Percentiles rank a stretch among this genome's conserved stretches.
Conservation (phyloP, 2,888 invertebrate species). For the Chaitophorus viminalis region DNA sequence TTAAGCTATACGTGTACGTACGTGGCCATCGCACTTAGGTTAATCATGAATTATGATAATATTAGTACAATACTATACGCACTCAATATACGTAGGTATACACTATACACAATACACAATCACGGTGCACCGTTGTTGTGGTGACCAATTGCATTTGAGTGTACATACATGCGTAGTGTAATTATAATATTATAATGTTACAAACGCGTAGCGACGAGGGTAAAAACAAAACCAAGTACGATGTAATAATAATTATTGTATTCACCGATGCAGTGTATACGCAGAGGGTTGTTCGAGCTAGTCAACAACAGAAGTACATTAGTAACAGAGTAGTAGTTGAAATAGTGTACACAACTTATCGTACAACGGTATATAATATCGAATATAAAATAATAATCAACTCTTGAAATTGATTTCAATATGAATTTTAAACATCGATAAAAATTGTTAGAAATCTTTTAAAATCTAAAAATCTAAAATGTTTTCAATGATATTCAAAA, state of each 20-base stretch:
- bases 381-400: constrained; percentile 29
- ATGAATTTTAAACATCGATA: no score
- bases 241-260: constrained; percentile 40
- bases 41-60: no score
- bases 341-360: background rate
- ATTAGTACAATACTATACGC: no score
- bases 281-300: background rate
- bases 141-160: no score
- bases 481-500: no score
- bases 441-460: no score
- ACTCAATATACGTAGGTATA: background rate
- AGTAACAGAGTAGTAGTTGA: no score
- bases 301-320: background rate
- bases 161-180: background rate
- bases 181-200: background rate
- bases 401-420: no score
- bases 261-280: constrained; percentile 1
- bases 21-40: no score
- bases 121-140: background rate
- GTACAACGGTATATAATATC: background rate
- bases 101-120: no score
- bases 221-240: constrained; percentile 19
- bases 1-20: no score
- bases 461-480: no score
- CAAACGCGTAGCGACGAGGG: background rate